phyloP scores from a whole-genome alignment of 35 echinoderm and acorn worm genomes.

The Hemicentrotus pulcherrimus region DNA sequence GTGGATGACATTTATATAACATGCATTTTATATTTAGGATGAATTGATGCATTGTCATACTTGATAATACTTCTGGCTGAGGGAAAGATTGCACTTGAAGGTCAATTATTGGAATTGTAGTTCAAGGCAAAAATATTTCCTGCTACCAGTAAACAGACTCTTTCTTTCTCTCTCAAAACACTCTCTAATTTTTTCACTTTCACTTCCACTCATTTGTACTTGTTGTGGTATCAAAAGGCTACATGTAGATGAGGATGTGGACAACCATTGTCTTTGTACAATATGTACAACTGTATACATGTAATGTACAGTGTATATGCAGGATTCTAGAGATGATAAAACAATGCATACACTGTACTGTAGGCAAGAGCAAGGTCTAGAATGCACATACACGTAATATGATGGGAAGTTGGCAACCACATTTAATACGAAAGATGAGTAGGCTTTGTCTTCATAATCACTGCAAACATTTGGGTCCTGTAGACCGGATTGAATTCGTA shows the following conservation, averaged over 20 bases:
- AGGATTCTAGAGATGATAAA: too few species aligned
- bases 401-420: too few species aligned
- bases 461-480: too few species aligned
- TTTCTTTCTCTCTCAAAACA: neutral
- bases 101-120: neutral
- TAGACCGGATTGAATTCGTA: too few species aligned
- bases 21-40: neutral
- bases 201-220: neutral
- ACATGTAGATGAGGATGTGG: neutral
- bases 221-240: neutral
- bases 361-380: too few species aligned
- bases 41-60: neutral
- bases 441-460: too few species aligned
- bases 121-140: neutral
- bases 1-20: neutral
- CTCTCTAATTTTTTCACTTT: neutral
- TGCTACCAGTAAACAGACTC: neutral
- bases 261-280: neutral
- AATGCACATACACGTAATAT: too few species aligned
- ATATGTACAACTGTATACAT: too few species aligned
- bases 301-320: too few species aligned
- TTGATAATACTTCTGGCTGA: neutral
- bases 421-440: too few species aligned
- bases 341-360: too few species aligned
- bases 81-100: neutral